Evolutionary conservation across 2,113 vertebrate genomes (phyloP).

Genomic region (Protomyctophum bolini): DNA sequence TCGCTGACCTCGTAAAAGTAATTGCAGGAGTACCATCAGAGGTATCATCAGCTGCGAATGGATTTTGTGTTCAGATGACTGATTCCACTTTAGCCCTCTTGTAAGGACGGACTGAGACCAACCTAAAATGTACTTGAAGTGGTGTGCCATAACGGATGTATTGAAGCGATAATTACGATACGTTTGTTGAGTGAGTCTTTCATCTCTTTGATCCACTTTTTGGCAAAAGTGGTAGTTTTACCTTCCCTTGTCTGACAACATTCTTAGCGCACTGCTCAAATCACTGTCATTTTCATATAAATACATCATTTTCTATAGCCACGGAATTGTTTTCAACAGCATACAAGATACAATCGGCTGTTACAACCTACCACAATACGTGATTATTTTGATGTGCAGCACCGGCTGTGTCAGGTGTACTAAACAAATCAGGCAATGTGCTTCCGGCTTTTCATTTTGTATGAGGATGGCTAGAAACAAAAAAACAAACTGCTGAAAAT

Average conservation of each 20-base stretch:
- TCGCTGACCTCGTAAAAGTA: too few species aligned
- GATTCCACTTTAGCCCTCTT: slow-evolving; percentile 36
- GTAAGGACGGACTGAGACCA: slow-evolving; percentile 35
- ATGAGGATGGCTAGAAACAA: too few species aligned
- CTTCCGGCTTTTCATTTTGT: too few species aligned
- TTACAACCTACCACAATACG: slow-evolving; percentile 17
- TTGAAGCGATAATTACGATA: slow-evolving; percentile 33
- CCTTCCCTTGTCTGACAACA: slow-evolving; percentile 55
- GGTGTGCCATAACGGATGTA: slow-evolving; percentile 24
- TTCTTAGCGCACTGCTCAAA: slow-evolving; percentile 37
- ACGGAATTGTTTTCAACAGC: slow-evolving; percentile 32
- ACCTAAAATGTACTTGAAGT: slow-evolving; percentile 48
- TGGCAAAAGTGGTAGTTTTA: slow-evolving; percentile 34
- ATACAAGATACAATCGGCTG: slow-evolving; percentile 27
- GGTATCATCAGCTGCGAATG: background rate
- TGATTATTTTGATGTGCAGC: too few species aligned
- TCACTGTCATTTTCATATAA: slow-evolving; percentile 32
- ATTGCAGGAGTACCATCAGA: too few species aligned
- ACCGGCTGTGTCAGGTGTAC: too few species aligned
- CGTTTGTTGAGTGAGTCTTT: slow-evolving; percentile 47
- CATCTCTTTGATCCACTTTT: slow-evolving; percentile 43
- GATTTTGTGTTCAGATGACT: slow-evolving; percentile 37
- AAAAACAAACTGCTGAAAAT: too few species aligned
- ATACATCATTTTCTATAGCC: slow-evolving; percentile 20
- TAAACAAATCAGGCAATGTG: too few species aligned